Evolutionary conservation across 2,113 vertebrate species (phyloP).

Genomic region (Cepphus grylle): DNA sequence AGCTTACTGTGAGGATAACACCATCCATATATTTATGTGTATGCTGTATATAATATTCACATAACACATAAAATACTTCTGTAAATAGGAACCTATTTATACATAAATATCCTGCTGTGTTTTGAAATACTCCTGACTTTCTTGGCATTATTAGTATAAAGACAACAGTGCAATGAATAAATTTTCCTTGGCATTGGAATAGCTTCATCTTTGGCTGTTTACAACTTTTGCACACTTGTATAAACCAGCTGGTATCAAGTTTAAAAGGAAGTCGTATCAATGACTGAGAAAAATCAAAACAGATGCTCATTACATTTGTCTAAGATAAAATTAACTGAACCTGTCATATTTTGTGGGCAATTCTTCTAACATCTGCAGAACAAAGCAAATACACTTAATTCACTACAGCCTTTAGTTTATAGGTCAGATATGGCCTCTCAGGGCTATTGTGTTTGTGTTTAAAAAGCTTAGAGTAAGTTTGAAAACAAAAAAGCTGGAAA

Average conservation of each 20-base stretch:
- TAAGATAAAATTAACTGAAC: slow-evolving; percentile 74
- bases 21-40: background rate
- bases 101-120: background rate
- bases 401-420: slow-evolving; percentile 60
- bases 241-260: slow-evolving; percentile 70
- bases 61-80: background rate
- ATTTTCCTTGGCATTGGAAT: slow-evolving; percentile 3
- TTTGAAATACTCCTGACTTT: background rate
- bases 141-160: slow-evolving; percentile 3
- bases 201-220: slow-evolving; percentile 64
- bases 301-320: slow-evolving; percentile 72
- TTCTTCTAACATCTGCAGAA: slow-evolving; percentile 73
- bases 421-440: slow-evolving; percentile 54
- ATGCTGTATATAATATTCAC: background rate
- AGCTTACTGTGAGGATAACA: background rate
- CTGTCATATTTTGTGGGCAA: slow-evolving; percentile 66
- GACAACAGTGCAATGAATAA: slow-evolving; percentile 22
- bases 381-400: slow-evolving; percentile 73
- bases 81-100: background rate
- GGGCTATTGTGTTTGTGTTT: slow-evolving; percentile 64
- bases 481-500: slow-evolving; percentile 72
- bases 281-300: slow-evolving; percentile 73
- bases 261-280: slow-evolving; percentile 71
- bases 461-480: slow-evolving; percentile 58
- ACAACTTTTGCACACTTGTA: slow-evolving; percentile 66